phyloP scores from a whole-genome alignment of 1,140 invertebrate species.

The Ceratoteleas bidentatus region DNA sequence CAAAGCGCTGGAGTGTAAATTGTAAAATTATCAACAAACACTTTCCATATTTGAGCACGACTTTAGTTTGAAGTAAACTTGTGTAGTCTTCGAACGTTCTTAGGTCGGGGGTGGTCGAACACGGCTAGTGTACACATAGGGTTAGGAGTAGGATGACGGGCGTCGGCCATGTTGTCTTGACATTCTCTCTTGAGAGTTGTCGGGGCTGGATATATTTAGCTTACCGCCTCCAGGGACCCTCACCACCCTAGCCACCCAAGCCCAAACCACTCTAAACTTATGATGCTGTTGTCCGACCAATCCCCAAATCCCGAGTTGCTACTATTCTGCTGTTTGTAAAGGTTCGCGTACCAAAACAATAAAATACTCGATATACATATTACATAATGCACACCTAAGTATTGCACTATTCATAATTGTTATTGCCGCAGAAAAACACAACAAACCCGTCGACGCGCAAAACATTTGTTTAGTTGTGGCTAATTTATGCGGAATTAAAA shows the following conservation, averaged over 20 bases:
- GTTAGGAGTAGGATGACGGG: constrained; percentile 78
- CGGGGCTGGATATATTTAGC: constrained; percentile 82
- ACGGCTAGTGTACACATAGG: constrained; percentile 76
- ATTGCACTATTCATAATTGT: constrained; percentile 35
- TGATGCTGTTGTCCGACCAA: constrained; percentile 79
- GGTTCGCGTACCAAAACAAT: constrained; percentile 63
- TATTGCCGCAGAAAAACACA: constrained; percentile 6
- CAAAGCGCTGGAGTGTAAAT: constrained; percentile 18
- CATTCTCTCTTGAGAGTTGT: constrained; percentile 80
- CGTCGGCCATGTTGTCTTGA: constrained; percentile 82
- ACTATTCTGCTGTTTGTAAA: constrained; percentile 63
- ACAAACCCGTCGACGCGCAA: background rate
- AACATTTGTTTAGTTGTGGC: background rate
- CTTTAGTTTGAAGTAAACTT: constrained; percentile 57
- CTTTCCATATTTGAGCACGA: constrained; percentile 60
- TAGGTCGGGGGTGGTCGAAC: constrained; percentile 72
- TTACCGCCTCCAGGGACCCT: constrained; percentile 80
- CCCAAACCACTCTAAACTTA: constrained; percentile 78
- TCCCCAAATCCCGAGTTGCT: constrained; percentile 71
- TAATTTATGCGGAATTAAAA: background rate
- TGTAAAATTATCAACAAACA: constrained; percentile 51
- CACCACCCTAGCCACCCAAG: constrained; percentile 73
- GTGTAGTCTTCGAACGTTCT: constrained; percentile 75
- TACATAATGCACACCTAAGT: constrained; percentile 37
- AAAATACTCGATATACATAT: constrained; percentile 58